phyloP scores from a whole-genome alignment of 2,113 vertebrate species.

The Neogale vison region DNA sequence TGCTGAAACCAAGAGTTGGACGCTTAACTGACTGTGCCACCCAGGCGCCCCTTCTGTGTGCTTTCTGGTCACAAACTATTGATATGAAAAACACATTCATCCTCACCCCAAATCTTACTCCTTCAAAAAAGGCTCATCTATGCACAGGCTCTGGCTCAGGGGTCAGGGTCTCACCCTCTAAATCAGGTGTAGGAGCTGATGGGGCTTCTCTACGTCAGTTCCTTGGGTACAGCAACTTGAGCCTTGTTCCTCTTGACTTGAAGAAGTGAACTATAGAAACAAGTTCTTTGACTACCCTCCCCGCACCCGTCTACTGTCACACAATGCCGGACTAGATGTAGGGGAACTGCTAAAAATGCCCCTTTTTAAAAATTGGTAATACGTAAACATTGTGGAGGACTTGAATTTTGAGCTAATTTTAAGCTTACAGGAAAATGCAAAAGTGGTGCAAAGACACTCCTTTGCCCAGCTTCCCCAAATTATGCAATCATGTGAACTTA shows the following conservation, averaged over 20 bases:
- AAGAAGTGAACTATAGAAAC: background rate
- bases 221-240: background rate
- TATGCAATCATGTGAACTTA: background rate
- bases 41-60: background rate
- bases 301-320: background rate
- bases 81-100: background rate
- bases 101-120: background rate
- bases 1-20: background rate
- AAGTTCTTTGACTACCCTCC: background rate
- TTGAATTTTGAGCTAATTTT: slow-evolving; percentile 47
- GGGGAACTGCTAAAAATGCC: background rate
- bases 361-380: background rate
- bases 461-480: slow-evolving; percentile 13
- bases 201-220: background rate
- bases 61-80: background rate
- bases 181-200: background rate
- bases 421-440: slow-evolving; percentile 7
- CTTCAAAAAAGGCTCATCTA: background rate
- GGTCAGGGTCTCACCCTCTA: background rate
- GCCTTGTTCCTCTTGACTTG: background rate
- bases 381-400: background rate
- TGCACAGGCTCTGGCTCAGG: background rate
- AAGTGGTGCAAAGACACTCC: background rate
- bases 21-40: background rate
- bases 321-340: background rate